Conservation (phyloP, 2,888 invertebrate species). For the Epinotia ramella region DNA sequence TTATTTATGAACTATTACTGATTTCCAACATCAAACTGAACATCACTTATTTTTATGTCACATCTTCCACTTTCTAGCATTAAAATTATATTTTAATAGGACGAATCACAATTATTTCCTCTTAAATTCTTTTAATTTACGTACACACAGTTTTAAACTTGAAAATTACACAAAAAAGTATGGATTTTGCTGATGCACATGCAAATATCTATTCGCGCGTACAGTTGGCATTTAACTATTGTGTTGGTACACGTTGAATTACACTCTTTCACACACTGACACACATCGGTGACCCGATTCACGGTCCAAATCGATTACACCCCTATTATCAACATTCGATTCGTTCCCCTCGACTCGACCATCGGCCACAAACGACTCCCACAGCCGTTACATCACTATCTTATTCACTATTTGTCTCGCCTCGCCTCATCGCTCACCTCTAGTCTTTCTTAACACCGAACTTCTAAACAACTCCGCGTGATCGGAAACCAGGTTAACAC, state of each 20-base stretch:
- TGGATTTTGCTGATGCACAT: neutral
- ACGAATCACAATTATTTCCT: neutral
- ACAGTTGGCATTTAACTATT: neutral
- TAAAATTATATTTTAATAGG: too few relatives aligned
- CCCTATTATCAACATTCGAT: conserved; percentile 55
- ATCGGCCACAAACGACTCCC: conserved; percentile 56
- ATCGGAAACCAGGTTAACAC: neutral
- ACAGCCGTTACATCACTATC: conserved; percentile 58
- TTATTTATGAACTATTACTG: too few relatives aligned
- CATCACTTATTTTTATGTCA: too few relatives aligned
- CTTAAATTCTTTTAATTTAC: too few relatives aligned
- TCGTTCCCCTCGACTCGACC: conserved; percentile 58
- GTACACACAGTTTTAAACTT: too few relatives aligned
- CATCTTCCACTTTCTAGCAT: too few relatives aligned
- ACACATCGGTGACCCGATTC: conserved; percentile 51
- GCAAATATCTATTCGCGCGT: neutral
- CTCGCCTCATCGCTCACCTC: neutral
- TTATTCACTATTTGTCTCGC: neutral
- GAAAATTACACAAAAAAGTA: neutral
- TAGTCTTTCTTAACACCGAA: neutral
- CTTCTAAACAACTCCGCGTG: neutral
- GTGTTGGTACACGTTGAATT: conserved; percentile 16
- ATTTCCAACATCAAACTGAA: neutral
- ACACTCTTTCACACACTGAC: conserved; percentile 45
- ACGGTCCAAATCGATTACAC: conserved; percentile 51